These are phyloP conservation scores for Bungarus multicinctus DNA, from an alignment of 2,113 vertebrate genomes.

Conservation along the genomic window DNA sequence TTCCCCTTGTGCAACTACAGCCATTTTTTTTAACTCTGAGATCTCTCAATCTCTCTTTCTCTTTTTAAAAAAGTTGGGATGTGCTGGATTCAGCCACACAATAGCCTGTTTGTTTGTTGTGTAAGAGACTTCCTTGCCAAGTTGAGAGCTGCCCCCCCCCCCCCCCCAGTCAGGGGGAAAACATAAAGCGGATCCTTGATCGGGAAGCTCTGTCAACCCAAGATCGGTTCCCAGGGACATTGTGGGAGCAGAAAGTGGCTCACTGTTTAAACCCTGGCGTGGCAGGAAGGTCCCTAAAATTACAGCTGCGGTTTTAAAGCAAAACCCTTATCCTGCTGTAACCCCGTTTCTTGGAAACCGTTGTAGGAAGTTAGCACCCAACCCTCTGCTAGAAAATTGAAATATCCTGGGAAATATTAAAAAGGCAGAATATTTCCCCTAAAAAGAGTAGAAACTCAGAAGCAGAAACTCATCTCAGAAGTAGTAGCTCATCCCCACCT, in stretches of 20 bases:
- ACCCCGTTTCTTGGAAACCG: neutral
- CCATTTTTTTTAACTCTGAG: neutral
- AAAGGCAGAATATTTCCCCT: too few species aligned
- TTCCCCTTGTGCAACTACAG: neutral
- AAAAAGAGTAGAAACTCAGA: too few species aligned
- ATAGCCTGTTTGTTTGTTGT: conserved; percentile 2
- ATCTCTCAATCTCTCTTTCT: neutral
- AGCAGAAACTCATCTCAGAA: too few species aligned
- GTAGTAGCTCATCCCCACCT: too few species aligned
- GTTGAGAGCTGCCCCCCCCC: neutral
- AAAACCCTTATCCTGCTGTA: neutral
- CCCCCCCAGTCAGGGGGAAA: neutral
- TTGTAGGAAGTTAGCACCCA: too few species aligned
- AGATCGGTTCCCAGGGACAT: neutral
- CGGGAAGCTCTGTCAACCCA: neutral
- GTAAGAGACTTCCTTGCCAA: neutral
- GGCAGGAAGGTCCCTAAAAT: neutral
- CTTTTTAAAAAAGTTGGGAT: too few species aligned
- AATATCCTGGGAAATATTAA: too few species aligned
- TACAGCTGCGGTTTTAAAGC: neutral
- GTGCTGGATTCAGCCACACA: neutral
- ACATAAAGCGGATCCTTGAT: neutral
- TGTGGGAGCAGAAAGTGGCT: neutral
- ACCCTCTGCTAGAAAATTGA: too few species aligned
- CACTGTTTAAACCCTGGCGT: neutral